Evolutionary conservation across 2,888 invertebrate species (phyloP), one percentile per base, ranked within the genome.

Genomic region (Cosmopolites sordidus): DNA sequence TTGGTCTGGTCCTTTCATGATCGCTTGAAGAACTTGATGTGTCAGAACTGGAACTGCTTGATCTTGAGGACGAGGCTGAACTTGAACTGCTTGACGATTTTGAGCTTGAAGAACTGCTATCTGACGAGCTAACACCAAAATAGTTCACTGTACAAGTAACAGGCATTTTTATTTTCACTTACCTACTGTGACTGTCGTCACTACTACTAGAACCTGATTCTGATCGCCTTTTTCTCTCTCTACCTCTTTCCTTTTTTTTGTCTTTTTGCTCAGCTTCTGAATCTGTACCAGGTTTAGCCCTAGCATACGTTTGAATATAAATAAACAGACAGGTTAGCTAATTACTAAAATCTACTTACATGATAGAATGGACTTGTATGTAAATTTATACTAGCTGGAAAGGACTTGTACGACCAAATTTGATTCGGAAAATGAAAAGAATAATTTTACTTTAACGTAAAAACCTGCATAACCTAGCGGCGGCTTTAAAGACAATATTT

Each of bases 71-170:
- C 72, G 41, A 83, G 78, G 41, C 84, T 73, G 30, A 85, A 81
- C 56, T 84, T 73, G 89, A 88, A 62, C 87, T 88, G 67, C 87
- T 89, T 0, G 87, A 92, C 6, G 87, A 91, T 46, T 85, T 83
- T 0, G 90, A 89, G 11, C 86, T 83, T 0, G 92, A 91, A 11
- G 90, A 89, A 66, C 88, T 89, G 69, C 88, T 89, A 52, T 85
- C 88, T 6, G 89, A 89, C 15, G 90, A 88, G 73, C 88, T 73
- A 47, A 82, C 64, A 61, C 48, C 29, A 37, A 12, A 49, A 37
- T 29, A 27, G 6, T 18, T n/a, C 12, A 16, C 8, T 22, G 22
- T 5, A 22, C 3, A 22, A 4, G 1, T 40, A 5, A n/a, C 6
- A n/a, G n/a, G n/a, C n/a, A n/a, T n/a, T 14, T 16, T 38, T 15